Evolutionary conservation across 2,888 invertebrate species (phyloP).

Genomic region (Stenichneumon culpator): DNA sequence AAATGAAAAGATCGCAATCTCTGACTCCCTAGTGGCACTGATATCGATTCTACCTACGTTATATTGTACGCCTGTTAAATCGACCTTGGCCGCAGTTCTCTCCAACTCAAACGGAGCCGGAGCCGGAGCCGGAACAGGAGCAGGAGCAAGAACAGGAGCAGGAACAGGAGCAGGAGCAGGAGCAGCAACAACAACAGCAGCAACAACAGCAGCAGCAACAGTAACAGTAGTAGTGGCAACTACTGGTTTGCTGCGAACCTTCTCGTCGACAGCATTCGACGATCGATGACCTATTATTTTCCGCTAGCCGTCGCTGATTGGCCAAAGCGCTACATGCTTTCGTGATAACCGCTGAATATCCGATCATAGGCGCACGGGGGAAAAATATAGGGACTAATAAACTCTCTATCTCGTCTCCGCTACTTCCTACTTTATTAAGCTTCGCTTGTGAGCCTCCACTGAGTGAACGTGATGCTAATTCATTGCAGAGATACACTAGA

Average conservation of each 20-base stretch:
- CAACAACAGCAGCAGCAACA: neutral
- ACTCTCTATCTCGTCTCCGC: neutral
- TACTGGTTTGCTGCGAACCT: slow-evolving; percentile 59
- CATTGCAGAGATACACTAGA: too few species aligned
- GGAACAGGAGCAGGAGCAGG: neutral
- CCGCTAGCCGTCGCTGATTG: slow-evolving; percentile 21
- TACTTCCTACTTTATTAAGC: slow-evolving; percentile 11
- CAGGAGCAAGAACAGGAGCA: neutral
- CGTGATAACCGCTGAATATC: slow-evolving; percentile 26
- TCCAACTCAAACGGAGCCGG: slow-evolving; percentile 20
- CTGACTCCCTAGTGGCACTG: neutral
- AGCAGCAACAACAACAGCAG: neutral
- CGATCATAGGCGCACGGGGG: neutral
- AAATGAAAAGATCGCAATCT: slow-evolving; percentile 18
- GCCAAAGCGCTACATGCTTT: slow-evolving; percentile 17
- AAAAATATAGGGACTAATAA: neutral
- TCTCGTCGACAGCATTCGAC: slow-evolving; percentile 37
- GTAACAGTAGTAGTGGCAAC: slow-evolving; percentile 15
- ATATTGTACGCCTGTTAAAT: slow-evolving; percentile 19
- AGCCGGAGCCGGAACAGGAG: slow-evolving; percentile 13
- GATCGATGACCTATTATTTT: slow-evolving; percentile 65
- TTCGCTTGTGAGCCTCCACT: neutral
- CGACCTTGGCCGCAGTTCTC: slow-evolving; percentile 51
- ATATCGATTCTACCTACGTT: slow-evolving; percentile 26
- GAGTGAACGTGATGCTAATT: too few species aligned